A percentile compares a stretch with the other conserved stretches of the same genome.
Conservation (phyloP, 1,140 invertebrate species). For the Aphis gossypii region DNA sequence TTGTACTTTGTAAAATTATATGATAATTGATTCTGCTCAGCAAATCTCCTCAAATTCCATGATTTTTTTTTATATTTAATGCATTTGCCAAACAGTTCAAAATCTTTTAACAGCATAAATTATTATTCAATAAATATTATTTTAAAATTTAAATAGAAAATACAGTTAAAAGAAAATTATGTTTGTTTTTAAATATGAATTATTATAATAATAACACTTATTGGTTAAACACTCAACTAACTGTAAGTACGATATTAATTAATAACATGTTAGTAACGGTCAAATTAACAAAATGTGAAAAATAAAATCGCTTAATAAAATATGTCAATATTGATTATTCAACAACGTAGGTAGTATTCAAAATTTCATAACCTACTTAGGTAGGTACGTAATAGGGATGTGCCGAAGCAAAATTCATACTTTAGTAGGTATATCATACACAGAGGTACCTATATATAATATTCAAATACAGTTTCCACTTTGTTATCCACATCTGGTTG, state of each 20-base stretch:
- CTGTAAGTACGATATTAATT: not conserved
- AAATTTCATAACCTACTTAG: not conserved
- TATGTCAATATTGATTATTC: not conserved
- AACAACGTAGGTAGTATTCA: not conserved
- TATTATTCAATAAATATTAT: too few species aligned
- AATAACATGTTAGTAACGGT: not conserved
- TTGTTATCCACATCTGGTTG: not conserved
- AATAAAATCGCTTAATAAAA: not conserved
- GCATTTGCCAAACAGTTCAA: not conserved
- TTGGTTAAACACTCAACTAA: not conserved
- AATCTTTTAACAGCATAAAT: not conserved
- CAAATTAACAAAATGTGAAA: not conserved
- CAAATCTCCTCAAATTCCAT: not conserved
- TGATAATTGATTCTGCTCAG: too few species aligned
- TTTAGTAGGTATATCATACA: not conserved
- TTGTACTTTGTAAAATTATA: too few species aligned
- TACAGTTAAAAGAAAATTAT: not conserved
- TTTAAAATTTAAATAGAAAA: not conserved
- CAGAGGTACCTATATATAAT: not conserved
- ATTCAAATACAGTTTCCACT: not conserved
- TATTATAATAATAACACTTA: not conserved
- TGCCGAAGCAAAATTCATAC: not conserved
- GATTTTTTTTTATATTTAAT: too few species aligned
- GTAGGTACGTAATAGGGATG: not conserved
- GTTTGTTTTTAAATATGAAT: too few species aligned